Evolutionary conservation across 2,113 vertebrate genomes (phyloP).

Genomic region (Spheniscus mendiculus): DNA sequence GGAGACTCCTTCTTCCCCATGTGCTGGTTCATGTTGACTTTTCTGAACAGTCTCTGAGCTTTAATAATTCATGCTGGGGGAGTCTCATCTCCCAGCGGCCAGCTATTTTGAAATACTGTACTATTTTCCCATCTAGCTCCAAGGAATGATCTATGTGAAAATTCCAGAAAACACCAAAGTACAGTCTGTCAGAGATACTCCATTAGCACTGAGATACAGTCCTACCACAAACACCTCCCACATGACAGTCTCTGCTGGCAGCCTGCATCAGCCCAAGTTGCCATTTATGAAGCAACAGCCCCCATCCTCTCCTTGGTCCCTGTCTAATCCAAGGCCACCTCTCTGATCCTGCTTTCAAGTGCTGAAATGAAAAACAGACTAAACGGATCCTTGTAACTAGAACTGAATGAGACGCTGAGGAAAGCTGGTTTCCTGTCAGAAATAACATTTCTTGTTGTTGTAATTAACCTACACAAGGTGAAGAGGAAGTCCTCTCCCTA

Average conservation of each 20-base stretch:
- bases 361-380: conserved; percentile 4
- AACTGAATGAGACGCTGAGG: background rate
- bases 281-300: background rate
- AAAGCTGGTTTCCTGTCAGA: conserved; percentile 5
- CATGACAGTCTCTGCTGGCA: background rate
- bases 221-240: background rate
- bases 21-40: conserved; percentile 10
- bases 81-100: background rate
- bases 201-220: background rate
- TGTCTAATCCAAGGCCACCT: background rate
- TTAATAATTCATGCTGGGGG: conserved; percentile 54
- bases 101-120: conserved; percentile 27
- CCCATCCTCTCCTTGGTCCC: background rate
- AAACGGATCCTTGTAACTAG: background rate
- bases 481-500: background rate
- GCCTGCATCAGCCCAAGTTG: background rate
- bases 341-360: background rate
- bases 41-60: conserved; percentile 39
- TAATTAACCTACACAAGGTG: background rate
- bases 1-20: background rate
- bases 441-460: background rate
- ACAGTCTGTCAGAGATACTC: background rate
- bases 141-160: conserved; percentile 9
- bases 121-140: conserved; percentile 8
- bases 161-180: background rate